phyloP scores from a whole-genome alignment of 2,113 vertebrate species.

The Cyprinodon tularosa region DNA sequence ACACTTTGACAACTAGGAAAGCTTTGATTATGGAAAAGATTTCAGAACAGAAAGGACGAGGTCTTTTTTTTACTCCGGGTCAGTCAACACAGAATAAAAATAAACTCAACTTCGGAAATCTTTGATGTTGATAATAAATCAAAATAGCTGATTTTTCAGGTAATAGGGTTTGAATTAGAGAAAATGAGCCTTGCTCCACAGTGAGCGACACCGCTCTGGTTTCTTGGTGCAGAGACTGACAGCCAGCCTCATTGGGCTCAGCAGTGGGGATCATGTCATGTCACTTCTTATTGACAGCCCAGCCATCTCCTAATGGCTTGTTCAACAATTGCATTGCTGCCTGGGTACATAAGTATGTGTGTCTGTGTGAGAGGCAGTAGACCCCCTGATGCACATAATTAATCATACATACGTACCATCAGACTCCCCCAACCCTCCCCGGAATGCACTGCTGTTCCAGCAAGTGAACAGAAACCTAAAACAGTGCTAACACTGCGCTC shows the following conservation, averaged over 20 bases:
- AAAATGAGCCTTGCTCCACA: background rate
- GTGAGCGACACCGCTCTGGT: slow-evolving; percentile 25
- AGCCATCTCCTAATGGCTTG: slow-evolving; percentile 66
- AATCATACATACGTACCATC: slow-evolving; percentile 72
- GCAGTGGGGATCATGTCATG: slow-evolving; percentile 73
- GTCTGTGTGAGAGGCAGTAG: slow-evolving; percentile 11
- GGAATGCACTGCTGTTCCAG: slow-evolving; percentile 41
- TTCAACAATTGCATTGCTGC: slow-evolving; percentile 67
- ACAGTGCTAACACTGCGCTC: background rate
- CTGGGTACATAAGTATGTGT: slow-evolving; percentile 22
- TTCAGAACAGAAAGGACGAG: slow-evolving; percentile 10
- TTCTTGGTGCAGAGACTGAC: slow-evolving; percentile 68
- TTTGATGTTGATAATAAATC: slow-evolving; percentile 8
- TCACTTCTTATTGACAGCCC: slow-evolving; percentile 75
- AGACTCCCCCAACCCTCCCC: slow-evolving; percentile 16
- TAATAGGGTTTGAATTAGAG: slow-evolving; percentile 2
- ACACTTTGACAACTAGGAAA: slow-evolving; percentile 11
- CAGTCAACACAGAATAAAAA: background rate
- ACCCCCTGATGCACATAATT: slow-evolving; percentile 64
- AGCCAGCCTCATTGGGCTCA: slow-evolving; percentile 73
- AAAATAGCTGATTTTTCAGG: slow-evolving; percentile 19
- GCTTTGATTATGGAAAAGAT: slow-evolving; percentile 3
- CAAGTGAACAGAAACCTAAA: slow-evolving; percentile 9
- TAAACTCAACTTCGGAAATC: slow-evolving; percentile 7
- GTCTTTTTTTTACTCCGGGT: background rate